phyloP scores from a whole-genome alignment of 2,113 vertebrate species.

The Phylloscopus trochiloides region DNA sequence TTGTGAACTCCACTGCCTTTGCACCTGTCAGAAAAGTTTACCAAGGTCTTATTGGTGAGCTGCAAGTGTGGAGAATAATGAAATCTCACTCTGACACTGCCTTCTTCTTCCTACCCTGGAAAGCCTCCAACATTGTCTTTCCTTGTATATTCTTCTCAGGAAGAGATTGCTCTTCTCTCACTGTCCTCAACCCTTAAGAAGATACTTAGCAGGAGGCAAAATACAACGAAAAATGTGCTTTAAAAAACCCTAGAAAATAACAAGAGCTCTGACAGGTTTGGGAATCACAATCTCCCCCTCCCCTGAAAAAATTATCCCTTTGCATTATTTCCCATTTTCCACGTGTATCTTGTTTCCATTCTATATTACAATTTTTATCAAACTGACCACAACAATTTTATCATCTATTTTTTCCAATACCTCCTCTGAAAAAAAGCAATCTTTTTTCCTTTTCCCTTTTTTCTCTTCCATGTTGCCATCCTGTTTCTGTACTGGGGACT shows the following conservation, averaged over 20 bases:
- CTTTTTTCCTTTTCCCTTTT: not conserved
- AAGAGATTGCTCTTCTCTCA: not conserved
- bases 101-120: not conserved
- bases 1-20: not conserved
- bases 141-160: not conserved
- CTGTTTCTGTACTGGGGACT: not conserved
- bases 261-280: not conserved
- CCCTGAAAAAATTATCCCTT: not conserved
- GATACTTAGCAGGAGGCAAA: not conserved
- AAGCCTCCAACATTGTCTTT: not conserved
- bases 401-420: not conserved
- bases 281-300: not conserved
- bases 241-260: not conserved
- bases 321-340: not conserved
- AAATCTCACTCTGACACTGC: not conserved
- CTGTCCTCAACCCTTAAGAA: not conserved
- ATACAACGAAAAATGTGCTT: not conserved
- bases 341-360: not conserved
- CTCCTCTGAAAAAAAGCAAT: not conserved
- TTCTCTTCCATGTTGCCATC: not conserved
- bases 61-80: not conserved
- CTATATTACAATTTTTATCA: not conserved
- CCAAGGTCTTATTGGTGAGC: not conserved
- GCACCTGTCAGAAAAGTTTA: not conserved
- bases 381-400: not conserved